A percentile compares a stretch with the other conserved stretches of the same genome.
These are phyloP conservation scores for Tachysurus fulvidraco DNA, from an alignment of 2,113 vertebrate genomes.

Conservation along the genomic window DNA sequence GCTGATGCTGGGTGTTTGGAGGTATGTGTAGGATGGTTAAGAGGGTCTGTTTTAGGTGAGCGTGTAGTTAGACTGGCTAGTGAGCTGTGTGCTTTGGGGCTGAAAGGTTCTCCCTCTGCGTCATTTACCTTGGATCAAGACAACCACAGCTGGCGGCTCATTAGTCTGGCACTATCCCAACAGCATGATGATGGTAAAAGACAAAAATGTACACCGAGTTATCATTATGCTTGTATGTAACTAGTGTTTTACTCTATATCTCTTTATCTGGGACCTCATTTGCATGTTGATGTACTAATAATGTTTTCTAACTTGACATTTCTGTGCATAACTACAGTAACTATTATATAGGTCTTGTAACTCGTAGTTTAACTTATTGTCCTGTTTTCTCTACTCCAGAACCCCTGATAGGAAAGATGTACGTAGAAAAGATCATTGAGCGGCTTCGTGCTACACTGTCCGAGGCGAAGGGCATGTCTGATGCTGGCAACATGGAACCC, in stretches of 20 bases:
- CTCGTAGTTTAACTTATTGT: background rate
- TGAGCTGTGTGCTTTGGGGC: constrained; percentile 78
- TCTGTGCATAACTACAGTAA: background rate
- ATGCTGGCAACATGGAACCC: constrained; percentile 83
- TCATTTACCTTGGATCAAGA: constrained; percentile 61
- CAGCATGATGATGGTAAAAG: constrained; percentile 81
- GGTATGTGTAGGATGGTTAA: constrained; percentile 83
- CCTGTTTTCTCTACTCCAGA: constrained; percentile 67
- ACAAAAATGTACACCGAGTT: background rate
- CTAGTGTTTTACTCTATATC: background rate
- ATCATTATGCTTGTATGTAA: background rate
- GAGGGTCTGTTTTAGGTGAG: constrained; percentile 84
- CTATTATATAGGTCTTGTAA: background rate
- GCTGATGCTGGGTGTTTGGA: constrained; percentile 72
- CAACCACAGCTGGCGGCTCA: constrained; percentile 82
- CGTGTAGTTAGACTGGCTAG: constrained; percentile 80
- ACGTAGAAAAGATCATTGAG: constrained; percentile 87
- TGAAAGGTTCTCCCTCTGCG: constrained; percentile 58
- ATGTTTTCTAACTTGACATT: background rate
- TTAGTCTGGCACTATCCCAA: constrained; percentile 88
- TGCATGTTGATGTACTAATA: background rate
- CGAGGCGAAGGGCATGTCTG: constrained; percentile 83
- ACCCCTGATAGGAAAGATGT: constrained; percentile 84
- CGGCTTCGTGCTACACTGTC: constrained; percentile 86
- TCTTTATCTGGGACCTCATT: background rate